These are phyloP conservation scores for Saxidomus purpurata DNA, from an alignment of 1,140 invertebrate genomes.

Conservation along the genomic window DNA sequence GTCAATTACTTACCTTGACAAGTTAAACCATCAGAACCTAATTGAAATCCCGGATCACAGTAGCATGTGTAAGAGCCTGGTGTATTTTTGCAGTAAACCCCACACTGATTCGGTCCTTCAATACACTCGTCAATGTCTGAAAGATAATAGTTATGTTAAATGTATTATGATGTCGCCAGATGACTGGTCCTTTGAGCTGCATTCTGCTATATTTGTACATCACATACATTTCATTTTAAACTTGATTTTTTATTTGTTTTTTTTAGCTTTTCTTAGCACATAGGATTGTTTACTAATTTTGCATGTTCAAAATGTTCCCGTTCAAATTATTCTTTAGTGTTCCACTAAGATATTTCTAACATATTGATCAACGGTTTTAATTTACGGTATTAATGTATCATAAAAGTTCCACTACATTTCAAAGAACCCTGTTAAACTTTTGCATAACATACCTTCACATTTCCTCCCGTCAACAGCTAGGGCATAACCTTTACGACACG, in stretches of 20 bases:
- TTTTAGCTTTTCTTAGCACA: neutral
- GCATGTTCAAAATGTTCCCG: no score
- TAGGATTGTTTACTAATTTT: neutral
- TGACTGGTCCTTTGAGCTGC: no score
- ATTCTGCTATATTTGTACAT: no score
- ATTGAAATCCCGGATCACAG: constrained; percentile 17
- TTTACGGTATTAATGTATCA: no score
- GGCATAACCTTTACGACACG: neutral
- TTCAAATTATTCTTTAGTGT: no score
- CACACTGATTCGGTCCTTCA: neutral
- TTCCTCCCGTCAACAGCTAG: neutral
- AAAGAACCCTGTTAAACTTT: neutral
- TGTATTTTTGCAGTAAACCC: constrained; percentile 35
- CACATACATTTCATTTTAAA: no score
- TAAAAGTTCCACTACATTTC: no score
- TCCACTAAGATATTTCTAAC: neutral
- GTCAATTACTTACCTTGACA: constrained; percentile 17
- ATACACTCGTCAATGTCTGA: constrained; percentile 57
- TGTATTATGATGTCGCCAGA: no score
- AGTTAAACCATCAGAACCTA: neutral
- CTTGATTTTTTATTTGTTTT: no score
- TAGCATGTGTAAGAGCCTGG: constrained; percentile 22
- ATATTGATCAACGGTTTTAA: no score
- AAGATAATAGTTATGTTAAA: neutral
- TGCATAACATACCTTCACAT: neutral